phyloP scores from a whole-genome alignment of 2,113 vertebrate species.

The Microcebus griseorufus region DNA sequence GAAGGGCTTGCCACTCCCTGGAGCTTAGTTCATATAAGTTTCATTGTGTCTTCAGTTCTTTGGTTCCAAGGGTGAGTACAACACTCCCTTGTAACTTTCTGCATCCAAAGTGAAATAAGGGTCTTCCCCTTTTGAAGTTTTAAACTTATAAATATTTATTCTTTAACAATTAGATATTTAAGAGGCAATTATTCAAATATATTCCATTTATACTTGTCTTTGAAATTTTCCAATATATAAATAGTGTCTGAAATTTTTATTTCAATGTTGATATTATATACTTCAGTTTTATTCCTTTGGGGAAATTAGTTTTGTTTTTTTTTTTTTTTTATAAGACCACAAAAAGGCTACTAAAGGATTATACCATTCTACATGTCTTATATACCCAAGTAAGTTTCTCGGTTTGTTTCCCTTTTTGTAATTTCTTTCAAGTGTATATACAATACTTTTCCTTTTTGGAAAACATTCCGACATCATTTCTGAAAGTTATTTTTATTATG shows the following conservation, averaged over 20 bases:
- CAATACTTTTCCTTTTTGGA: neutral
- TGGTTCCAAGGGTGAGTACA: neutral
- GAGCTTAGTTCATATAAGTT: neutral
- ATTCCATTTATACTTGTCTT: neutral
- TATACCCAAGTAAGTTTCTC: neutral
- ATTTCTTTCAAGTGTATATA: neutral
- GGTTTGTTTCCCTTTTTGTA: neutral
- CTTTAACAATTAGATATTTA: constrained; percentile 20
- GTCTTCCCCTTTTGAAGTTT: neutral
- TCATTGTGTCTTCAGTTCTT: neutral
- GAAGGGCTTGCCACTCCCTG: neutral
- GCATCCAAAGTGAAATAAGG: neutral
- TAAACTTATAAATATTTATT: neutral
- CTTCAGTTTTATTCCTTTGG: neutral
- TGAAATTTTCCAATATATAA: neutral
- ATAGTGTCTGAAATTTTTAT: neutral
- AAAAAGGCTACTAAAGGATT: constrained; percentile 1
- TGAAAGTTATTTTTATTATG: constrained; percentile 34
- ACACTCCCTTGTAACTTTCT: constrained; percentile 8
- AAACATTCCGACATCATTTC: constrained; percentile 17
- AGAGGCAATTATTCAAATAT: neutral
- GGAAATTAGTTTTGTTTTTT: neutral
- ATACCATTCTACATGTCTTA: neutral
- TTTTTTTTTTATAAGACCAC: neutral
- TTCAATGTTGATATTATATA: neutral